These are phyloP conservation scores for Diplogasteroides magnus DNA, from an alignment of 1,140 invertebrate genomes.

Conservation along the genomic window DNA sequence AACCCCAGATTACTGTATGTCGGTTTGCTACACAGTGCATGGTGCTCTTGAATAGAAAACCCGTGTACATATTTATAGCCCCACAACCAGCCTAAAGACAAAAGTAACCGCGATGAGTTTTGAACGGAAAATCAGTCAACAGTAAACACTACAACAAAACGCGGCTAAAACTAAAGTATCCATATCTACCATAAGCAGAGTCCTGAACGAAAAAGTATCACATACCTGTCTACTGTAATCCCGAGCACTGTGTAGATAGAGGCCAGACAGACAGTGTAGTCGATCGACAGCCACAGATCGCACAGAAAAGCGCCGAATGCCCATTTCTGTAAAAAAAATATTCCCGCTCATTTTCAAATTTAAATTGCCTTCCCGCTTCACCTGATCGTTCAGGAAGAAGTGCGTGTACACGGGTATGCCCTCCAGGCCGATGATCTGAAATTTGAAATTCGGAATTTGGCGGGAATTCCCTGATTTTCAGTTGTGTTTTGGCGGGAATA, in stretches of 20 bases:
- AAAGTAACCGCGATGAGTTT: too few species aligned
- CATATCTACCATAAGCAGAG: too few species aligned
- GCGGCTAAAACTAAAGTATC: too few species aligned
- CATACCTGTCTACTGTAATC: constrained; percentile 85
- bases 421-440: constrained; percentile 70
- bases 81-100: too few species aligned
- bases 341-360: neutral
- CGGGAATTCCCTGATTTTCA: neutral
- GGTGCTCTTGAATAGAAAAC: too few species aligned
- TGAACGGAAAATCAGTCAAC: too few species aligned
- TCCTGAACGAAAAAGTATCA: constrained; percentile 7
- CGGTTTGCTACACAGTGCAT: too few species aligned
- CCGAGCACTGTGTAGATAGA: constrained; percentile 97
- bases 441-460: constrained; percentile 14
- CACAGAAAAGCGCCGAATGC: constrained; percentile 89
- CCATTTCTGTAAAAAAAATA: constrained; percentile 71
- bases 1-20: too few species aligned
- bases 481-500: constrained; percentile 5
- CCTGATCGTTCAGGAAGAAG: constrained; percentile 75
- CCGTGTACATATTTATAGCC: too few species aligned
- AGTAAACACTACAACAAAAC: too few species aligned
- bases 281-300: constrained; percentile 95
- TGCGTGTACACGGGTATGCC: constrained; percentile 68
- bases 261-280: constrained; percentile 96
- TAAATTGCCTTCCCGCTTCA: neutral